These are phyloP conservation scores for Poecilia gillii DNA, from an alignment of 2,797 vertebrate species.

Conservation along the genomic window DNA sequence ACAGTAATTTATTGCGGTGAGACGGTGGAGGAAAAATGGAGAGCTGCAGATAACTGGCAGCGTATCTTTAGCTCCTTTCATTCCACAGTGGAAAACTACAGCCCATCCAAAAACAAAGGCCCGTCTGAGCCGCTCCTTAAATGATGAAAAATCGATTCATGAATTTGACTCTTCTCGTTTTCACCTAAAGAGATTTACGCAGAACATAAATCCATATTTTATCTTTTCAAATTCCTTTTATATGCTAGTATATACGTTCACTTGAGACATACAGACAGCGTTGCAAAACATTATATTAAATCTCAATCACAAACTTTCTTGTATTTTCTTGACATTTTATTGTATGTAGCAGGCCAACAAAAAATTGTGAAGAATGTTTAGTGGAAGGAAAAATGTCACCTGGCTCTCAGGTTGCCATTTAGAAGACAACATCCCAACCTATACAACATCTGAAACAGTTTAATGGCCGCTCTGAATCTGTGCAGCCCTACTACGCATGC, in stretches of 20 bases:
- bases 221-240: neutral
- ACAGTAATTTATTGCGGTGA: neutral
- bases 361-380: neutral
- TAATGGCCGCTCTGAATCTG: neutral
- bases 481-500: neutral
- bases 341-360: neutral
- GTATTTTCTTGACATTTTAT: neutral
- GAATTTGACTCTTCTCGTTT: neutral
- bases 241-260: neutral
- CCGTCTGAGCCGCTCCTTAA: neutral
- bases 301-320: neutral
- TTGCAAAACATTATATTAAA: neutral
- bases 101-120: neutral
- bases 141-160: neutral
- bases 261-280: neutral
- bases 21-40: neutral
- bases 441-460: neutral
- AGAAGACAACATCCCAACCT: too few species aligned
- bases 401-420: too few species aligned
- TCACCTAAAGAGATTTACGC: neutral
- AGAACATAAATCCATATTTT: neutral
- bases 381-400: too few species aligned
- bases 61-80: constrained; percentile 5
- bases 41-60: constrained; percentile 2
- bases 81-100: constrained; percentile 1